Evolutionary conservation across 2,888 invertebrate species (phyloP), one percentile per base, ranked within the genome.

Genomic region (Meghimatium bilineatum): DNA sequence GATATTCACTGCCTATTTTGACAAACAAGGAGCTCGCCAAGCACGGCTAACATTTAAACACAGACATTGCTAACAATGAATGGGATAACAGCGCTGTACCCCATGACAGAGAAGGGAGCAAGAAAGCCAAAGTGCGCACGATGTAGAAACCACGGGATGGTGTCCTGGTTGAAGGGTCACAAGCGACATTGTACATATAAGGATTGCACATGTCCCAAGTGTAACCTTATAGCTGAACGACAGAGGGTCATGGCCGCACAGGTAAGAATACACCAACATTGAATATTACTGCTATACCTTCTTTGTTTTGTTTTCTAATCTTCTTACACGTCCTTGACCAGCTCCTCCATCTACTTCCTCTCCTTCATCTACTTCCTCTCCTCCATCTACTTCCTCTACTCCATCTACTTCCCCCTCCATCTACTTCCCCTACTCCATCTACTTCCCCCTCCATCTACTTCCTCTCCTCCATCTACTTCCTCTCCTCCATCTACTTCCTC

Each of bases 171-270:
- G 69, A 96, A 98, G 86, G 98, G 98, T 0, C 98, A 99, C 94
- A 99, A 99, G 94, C 96, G 98, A 88, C 97, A 97, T 88, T 99
- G 99, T 93, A 95, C 96, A 69, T 99, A 97, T 93, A 96, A 97
- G 89, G 96, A 96, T 93, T 99, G 99, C 94, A 96, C 96, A 88
- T 99, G 99, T 93, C 96, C 97, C 10, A 98, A 98, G 93, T 99
- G 98, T 93, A 97, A 97, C 80, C 95, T 99, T 56, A 98, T 99
- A 88, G 98, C 98, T 87, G 98, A 98, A 93, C 94, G 99, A 52
- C 98, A 99, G 93, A 94, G 98, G 78, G 98, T 98, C 81, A 98
- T 98, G 98, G 98, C 98, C 0, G 98, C 98, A 12, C 98, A 98
- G 96, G 83, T 83, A 26, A 83, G 78, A 38, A 20, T 14, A 2